Evolutionary conservation across 2,113 vertebrate species (phyloP).

Genomic region (Nibea albiflora): DNA sequence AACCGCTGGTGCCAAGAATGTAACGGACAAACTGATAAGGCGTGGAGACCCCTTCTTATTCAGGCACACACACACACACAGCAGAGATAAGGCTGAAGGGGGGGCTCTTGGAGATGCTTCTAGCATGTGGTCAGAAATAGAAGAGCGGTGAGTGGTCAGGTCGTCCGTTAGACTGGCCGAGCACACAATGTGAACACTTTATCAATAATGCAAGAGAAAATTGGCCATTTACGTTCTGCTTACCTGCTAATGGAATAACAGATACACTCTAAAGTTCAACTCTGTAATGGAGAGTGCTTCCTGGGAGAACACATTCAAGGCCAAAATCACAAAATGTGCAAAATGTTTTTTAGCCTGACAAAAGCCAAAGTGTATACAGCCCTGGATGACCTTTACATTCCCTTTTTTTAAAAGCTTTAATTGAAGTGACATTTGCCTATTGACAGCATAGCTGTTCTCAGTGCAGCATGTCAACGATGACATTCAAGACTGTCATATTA

Average conservation of each 20-base stretch:
- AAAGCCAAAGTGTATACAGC: conserved; percentile 11
- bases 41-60: conserved; percentile 45
- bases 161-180: conserved; percentile 31
- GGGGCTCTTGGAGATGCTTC: conserved; percentile 46
- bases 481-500: conserved; percentile 51
- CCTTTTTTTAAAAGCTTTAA: conserved; percentile 50
- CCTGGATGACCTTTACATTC: conserved; percentile 33
- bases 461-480: conserved; percentile 15
- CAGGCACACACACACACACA: conserved; percentile 18
- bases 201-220: conserved; percentile 65
- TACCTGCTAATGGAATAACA: conserved; percentile 49
- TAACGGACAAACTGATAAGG: conserved; percentile 81
- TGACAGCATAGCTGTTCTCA: conserved; percentile 29
- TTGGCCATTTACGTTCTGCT: conserved; percentile 19
- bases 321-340: conserved; percentile 24
- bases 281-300: conserved; percentile 1
- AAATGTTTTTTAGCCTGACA: not conserved
- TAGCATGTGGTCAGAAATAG: conserved; percentile 68
- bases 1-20: conserved; percentile 71
- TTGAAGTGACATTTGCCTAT: conserved; percentile 59
- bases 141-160: conserved; percentile 33
- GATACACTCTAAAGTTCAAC: conserved; percentile 30
- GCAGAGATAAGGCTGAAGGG: conserved; percentile 63
- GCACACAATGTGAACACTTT: conserved; percentile 23
- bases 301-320: not conserved